Base-by-base conservation (phyloP, 2,888 invertebrate genomes). In the Erebia palarica region DNA sequence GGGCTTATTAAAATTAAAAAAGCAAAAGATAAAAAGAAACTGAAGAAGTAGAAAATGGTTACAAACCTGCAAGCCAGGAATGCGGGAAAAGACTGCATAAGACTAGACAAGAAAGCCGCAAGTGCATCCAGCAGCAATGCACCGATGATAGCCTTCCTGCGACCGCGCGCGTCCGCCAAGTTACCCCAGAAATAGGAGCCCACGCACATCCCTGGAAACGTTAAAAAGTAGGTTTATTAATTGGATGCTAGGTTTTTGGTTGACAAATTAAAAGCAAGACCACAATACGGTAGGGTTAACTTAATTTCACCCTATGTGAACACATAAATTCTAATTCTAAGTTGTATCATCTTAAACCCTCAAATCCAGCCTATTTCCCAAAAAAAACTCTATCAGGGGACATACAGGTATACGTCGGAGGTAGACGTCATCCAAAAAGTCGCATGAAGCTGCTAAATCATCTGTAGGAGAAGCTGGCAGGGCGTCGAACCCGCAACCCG, bases 111-210 rank as follows among this genome's bases (percentile, higher is more conserved):
- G 73, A 95, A 88, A 21, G 95, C 95, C 0, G 95, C 94, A 0
- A 91, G 66, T 0, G 95, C 94, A 76, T 95, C 95, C 58, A 95
- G 84, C 11, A 95, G 84, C 13, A 95, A 82, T 0, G 95, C 94
- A n/a, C 94, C 92, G 67, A 96, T 90, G 69, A 96, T 94, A n/a
- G 96, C 94, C 70, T 93, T 88, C 84, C 95, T 94, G 60, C 96
- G 92, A 0, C 96, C 96, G 44, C 94, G 88, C 4, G 94, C 92
- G 75, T 96, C 96, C 0, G 96, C 96, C 76, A 96, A 83, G 68
- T 95, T 94, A 4, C 96, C 96, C 96, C 96, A 96, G 77, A 96
- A 90, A 82, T 95, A 95, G 0, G 96, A 95, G 0, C 96, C 96
- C 63, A 95, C 91, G 73, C 95, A 93, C 95, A 95, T 95, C 21